These are phyloP conservation scores for Monopterus albus DNA, from an alignment of 2,113 vertebrate genomes.

Conservation along the genomic window DNA sequence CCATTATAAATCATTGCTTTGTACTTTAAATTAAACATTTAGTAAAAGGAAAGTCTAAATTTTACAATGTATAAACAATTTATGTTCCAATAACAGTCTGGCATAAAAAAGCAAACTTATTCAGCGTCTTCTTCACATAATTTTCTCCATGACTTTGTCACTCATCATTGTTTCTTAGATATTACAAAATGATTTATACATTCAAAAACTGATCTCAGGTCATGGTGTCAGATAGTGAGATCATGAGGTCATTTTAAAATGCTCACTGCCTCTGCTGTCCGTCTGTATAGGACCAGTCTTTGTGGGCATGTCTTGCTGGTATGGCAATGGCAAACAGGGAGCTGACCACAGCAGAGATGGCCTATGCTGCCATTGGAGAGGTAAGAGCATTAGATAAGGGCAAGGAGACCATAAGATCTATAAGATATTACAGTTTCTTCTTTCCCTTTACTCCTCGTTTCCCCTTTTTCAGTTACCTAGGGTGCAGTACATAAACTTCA, in stretches of 20 bases:
- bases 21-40: no score
- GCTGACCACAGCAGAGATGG: conserved; percentile 91
- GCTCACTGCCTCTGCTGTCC: background rate
- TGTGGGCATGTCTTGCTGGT: conserved; percentile 97
- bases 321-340: conserved; percentile 93
- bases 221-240: background rate
- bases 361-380: conserved; percentile 92
- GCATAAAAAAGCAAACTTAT: background rate
- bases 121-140: background rate
- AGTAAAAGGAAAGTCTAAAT: no score
- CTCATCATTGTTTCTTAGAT: background rate
- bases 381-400: conserved; percentile 80
- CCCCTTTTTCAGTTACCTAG: conserved; percentile 86
- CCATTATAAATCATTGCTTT: no score
- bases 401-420: background rate
- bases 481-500: conserved; percentile 92
- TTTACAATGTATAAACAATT: no score
- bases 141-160: background rate
- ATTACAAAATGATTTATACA: background rate
- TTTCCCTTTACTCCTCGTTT: background rate
- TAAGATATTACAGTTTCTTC: background rate
- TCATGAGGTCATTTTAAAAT: background rate
- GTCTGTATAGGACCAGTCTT: conserved; percentile 85
- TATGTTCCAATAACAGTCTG: no score
- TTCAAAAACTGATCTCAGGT: background rate